These are phyloP conservation scores for Caenorhabditis afra DNA, from an alignment of 2,888 invertebrate genomes.

Conservation along the genomic window DNA sequence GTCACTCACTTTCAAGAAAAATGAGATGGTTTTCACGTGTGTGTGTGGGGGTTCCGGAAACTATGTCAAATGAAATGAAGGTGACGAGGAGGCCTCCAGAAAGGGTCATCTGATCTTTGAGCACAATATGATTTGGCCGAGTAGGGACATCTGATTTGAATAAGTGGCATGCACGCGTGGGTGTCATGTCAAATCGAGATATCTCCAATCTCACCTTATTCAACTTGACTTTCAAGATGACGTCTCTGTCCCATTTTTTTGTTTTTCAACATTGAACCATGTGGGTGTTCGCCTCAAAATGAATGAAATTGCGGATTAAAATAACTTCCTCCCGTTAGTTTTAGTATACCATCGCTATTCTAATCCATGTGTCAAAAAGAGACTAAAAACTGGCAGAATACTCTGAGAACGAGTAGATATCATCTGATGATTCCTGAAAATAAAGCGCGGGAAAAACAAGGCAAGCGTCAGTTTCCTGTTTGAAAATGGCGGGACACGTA, in stretches of 20 bases:
- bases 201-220: slow-evolving; percentile 9
- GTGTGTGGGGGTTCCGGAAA: neutral
- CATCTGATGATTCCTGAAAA: too few relatives aligned
- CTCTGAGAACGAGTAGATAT: too few relatives aligned
- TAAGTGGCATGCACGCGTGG: slow-evolving; percentile 22
- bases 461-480: too few relatives aligned
- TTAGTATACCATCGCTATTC: too few relatives aligned
- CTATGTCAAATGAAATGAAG: neutral
- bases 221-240: slow-evolving; percentile 14
- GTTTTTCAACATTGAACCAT: neutral
- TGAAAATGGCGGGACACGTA: too few relatives aligned
- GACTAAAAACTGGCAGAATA: too few relatives aligned
- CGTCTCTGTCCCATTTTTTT: neutral
- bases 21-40: slow-evolving; percentile 47
- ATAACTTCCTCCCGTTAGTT: too few relatives aligned
- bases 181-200: slow-evolving; percentile 30
- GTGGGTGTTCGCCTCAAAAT: neutral
- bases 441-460: too few relatives aligned
- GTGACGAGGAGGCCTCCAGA: slow-evolving; percentile 14
- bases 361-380: too few relatives aligned
- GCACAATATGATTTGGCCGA: slow-evolving; percentile 46
- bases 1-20: slow-evolving; percentile 39
- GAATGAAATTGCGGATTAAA: too few relatives aligned
- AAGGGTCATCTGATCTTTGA: slow-evolving; percentile 45
- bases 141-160: slow-evolving; percentile 46